Evolutionary conservation across 2,888 invertebrate species (phyloP).

Genomic region (Tetramorium bicarinatum): DNA sequence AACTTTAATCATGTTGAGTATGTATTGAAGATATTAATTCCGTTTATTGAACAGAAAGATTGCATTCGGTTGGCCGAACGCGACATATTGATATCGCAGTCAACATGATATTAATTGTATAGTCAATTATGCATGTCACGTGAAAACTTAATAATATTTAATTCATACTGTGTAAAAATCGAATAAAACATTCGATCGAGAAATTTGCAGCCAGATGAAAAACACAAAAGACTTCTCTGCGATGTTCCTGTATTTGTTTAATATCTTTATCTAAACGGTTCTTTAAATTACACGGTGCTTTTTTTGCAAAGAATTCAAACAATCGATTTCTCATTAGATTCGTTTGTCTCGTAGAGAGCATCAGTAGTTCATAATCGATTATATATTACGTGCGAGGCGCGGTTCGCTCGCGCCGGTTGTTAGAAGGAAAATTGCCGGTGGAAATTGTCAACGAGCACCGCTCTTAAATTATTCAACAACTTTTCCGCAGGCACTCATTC

Average conservation of each 20-base stretch:
- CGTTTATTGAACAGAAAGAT: slow-evolving; percentile 4
- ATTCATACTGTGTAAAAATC: not conserved
- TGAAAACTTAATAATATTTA: not conserved
- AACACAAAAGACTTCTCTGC: not conserved
- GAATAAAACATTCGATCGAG: not conserved
- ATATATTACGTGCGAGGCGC: not conserved
- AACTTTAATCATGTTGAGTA: slow-evolving; percentile 4
- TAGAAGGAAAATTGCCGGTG: not conserved
- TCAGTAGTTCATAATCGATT: slow-evolving; percentile 25
- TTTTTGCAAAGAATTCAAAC: not conserved
- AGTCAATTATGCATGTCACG: not conserved
- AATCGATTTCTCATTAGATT: not conserved
- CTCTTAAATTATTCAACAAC: slow-evolving; percentile 46
- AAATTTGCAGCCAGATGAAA: not conserved
- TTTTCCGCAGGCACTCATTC: slow-evolving; percentile 5
- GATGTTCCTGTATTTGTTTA: not conserved
- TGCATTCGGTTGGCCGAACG: not conserved
- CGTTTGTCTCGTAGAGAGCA: not conserved
- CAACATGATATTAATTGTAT: not conserved
- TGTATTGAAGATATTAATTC: slow-evolving; percentile 13
- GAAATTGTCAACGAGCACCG: not conserved
- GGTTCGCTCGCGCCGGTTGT: not conserved
- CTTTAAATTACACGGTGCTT: not conserved
- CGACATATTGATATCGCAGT: not conserved
- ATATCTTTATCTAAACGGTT: not conserved